Conservation (phyloP, 2,113 vertebrate genomes). For the Marcusenius ussheri region DNA sequence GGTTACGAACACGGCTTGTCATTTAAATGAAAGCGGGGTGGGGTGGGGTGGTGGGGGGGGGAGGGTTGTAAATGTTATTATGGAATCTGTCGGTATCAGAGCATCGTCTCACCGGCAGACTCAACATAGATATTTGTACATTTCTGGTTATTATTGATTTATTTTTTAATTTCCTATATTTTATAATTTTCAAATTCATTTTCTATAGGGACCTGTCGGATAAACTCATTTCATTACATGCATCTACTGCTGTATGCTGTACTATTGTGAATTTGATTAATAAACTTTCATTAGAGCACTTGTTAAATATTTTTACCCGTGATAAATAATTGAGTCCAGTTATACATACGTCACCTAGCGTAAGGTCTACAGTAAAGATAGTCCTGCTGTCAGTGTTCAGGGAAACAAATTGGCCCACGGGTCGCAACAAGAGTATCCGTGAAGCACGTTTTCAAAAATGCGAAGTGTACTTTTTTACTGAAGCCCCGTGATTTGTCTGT, state of each 20-base stretch:
- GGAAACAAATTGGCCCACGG: not conserved
- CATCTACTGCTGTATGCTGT: not conserved
- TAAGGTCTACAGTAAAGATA: not conserved
- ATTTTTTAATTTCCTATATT: not conserved
- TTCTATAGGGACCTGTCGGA: not conserved
- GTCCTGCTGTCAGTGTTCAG: not conserved
- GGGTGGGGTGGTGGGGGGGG: not conserved
- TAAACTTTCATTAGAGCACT: not conserved
- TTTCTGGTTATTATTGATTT: not conserved
- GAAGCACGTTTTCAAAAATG: not conserved
- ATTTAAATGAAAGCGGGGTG: not conserved
- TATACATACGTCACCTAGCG: not conserved
- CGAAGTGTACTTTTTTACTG: not conserved
- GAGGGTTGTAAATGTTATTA: not conserved
- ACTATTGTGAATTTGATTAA: not conserved
- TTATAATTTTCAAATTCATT: not conserved
- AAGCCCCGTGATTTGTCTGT: not conserved
- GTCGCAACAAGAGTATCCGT: not conserved
- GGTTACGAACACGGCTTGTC: not conserved
- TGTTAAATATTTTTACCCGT: not conserved
- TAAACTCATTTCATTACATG: not conserved
- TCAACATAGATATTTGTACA: not conserved
- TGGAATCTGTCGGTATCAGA: not conserved
- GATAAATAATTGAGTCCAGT: not conserved
- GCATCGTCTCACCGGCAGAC: not conserved